phyloP scores from a whole-genome alignment of 2,113 vertebrate species.

The Osmerus mordax region DNA sequence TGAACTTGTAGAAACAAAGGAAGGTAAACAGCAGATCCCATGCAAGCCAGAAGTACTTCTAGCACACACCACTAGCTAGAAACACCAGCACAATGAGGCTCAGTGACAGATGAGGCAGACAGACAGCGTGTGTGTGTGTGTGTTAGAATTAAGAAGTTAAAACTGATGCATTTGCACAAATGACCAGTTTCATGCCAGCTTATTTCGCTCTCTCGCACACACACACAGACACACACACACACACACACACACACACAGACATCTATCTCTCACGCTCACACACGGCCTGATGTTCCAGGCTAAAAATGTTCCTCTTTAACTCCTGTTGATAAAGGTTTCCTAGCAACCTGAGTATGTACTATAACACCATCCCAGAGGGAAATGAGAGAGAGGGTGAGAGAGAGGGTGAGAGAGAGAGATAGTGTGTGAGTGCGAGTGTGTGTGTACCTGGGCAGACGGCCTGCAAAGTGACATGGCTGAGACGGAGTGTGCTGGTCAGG shows the following conservation, averaged over 20 bases:
- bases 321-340: neutral
- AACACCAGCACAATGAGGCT: neutral
- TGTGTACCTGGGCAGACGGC: slow-evolving; percentile 86
- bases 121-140: slow-evolving; percentile 4
- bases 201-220: too few species aligned
- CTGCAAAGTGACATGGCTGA: slow-evolving; percentile 82
- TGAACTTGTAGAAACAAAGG: neutral
- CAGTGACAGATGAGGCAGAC: neutral
- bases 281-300: neutral
- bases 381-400: too few species aligned
- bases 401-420: too few species aligned
- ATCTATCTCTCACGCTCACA: neutral
- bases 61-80: neutral
- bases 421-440: slow-evolving; percentile 6
- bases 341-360: neutral
- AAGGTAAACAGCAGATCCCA: neutral
- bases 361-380: neutral
- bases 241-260: too few species aligned
- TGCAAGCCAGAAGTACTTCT: neutral
- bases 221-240: too few species aligned
- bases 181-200: too few species aligned
- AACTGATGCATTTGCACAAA: too few species aligned
- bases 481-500: slow-evolving; percentile 83
- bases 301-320: neutral
- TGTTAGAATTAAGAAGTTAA: too few species aligned